A percentile compares a stretch with the other conserved stretches of the same genome.
Evolutionary conservation across 30 jellyfish, hydroid and myxozoan genomes (phyloP).

Genomic region (Mastigias papua): DNA sequence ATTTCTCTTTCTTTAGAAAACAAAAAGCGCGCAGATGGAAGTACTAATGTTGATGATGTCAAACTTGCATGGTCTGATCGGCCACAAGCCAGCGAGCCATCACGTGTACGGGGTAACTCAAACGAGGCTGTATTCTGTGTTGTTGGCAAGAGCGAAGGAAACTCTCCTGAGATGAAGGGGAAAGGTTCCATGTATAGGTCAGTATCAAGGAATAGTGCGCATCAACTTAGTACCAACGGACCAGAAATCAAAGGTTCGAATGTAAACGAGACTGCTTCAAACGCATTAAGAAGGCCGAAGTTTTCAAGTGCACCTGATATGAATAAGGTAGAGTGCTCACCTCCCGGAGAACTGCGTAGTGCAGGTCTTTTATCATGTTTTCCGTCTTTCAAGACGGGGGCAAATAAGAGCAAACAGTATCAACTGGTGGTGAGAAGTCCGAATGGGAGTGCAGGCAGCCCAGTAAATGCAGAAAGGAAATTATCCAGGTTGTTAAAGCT

Average conservation of each 20-base stretch:
- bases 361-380: slow-evolving; percentile 80
- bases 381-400: slow-evolving; percentile 93
- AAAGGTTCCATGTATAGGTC: background rate
- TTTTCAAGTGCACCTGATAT: slow-evolving; percentile 48
- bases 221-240: background rate
- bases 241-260: slow-evolving; percentile 17
- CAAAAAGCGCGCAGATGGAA: background rate
- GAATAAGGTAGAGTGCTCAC: slow-evolving; percentile 35
- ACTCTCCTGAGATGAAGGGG: slow-evolving; percentile 30
- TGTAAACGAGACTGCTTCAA: slow-evolving; percentile 20
- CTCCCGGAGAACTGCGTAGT: slow-evolving; percentile 78
- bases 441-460: slow-evolving; percentile 12
- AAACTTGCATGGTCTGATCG: slow-evolving; percentile 59
- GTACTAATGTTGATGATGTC: slow-evolving; percentile 50
- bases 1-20: slow-evolving; percentile 26
- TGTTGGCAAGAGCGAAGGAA: slow-evolving; percentile 54
- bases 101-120: background rate
- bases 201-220: slow-evolving; percentile 4
- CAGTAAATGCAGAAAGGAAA: background rate
- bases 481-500: slow-evolving; percentile 23
- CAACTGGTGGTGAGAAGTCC: slow-evolving; percentile 78
- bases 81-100: background rate
- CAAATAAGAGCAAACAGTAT: slow-evolving; percentile 81
- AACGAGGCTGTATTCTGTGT: slow-evolving; percentile 64
- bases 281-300: slow-evolving; percentile 14